Conservation (phyloP, 2,113 vertebrate genomes). For the Thamnaconus septentrionalis region DNA sequence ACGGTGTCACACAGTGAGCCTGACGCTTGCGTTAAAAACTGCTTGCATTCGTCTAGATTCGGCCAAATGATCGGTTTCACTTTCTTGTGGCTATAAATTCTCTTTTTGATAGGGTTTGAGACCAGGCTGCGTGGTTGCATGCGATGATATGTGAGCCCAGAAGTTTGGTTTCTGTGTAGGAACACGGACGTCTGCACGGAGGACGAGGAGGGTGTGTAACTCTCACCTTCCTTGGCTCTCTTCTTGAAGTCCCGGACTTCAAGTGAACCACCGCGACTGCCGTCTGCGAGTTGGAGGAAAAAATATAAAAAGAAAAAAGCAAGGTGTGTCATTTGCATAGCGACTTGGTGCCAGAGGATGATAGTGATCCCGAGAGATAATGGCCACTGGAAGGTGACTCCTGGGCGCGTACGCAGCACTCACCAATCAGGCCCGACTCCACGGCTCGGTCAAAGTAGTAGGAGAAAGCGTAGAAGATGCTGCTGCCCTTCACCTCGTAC, state of each 20-base stretch:
- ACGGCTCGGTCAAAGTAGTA: slow-evolving; percentile 94
- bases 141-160: too few relatives aligned
- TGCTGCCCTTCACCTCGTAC: slow-evolving; percentile 84
- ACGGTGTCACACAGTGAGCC: slow-evolving; percentile 23
- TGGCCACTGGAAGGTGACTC: slow-evolving; percentile 14
- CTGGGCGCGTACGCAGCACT: slow-evolving; percentile 47
- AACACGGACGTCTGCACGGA: too few relatives aligned
- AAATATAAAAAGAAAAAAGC: slow-evolving; percentile 43
- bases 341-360: slow-evolving; percentile 26
- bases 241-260: slow-evolving; percentile 93
- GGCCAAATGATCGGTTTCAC: too few relatives aligned
- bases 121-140: too few relatives aligned
- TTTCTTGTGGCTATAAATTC: too few relatives aligned
- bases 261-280: slow-evolving; percentile 85
- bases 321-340: slow-evolving; percentile 35
- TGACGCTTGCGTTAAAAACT: slow-evolving; percentile 3
- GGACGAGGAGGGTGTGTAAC: slow-evolving; percentile 12
- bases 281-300: slow-evolving; percentile 69
- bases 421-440: slow-evolving; percentile 91
- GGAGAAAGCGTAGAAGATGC: slow-evolving; percentile 95
- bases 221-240: slow-evolving; percentile 93
- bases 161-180: too few relatives aligned
- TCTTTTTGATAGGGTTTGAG: too few relatives aligned
- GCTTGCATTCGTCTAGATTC: too few relatives aligned
- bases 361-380: slow-evolving; percentile 31